Base-by-base conservation (phyloP, 2,113 vertebrate species). In the Bos indicus region DNA sequence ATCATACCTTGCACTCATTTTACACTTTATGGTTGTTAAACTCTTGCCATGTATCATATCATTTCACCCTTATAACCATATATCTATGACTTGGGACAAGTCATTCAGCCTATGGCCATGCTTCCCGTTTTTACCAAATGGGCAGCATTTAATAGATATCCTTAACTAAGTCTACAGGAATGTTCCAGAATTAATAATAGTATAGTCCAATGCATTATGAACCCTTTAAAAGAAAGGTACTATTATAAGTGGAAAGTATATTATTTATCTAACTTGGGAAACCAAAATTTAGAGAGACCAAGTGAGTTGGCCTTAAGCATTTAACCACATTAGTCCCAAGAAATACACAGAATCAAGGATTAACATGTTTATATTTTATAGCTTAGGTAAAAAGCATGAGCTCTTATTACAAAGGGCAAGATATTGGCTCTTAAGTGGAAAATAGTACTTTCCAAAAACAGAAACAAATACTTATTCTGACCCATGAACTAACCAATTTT, bases 131-230 rank as follows among this genome's bases (percentile, higher is more conserved):
- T 74, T 23, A 74, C 67, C 67, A 71, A 26, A 52, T 90, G 81
- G 90, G 12, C 36, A 60, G 16, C 15, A 6, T 74, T 98, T 94
- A 94, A 97, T 86, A 93, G 54, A 60, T 89, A 9, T 9, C 67
- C 26, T 82, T 77, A 60, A 86, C 78, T 59, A 93, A 90, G 28
- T 95, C 64, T 59, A 25, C 2, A 96, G 67, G 51, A 97, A 78
- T 46, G 54, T 30, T 96, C 94, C 77, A 52, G 30, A 93, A 91
- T 91, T 90, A 86, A 90, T 96, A 74, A 91, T n/a, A 88, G 48
- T 74, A 25, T 85, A 85, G 86, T 48, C 52, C 25, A 80, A 33
- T 64, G 33, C 54, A 60, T 89, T 77, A 48, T 71, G 60, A 95
- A 52, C 26, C 52, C 64, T 90, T 94, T 60, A 92, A 90, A 92